Evolutionary conservation across 2,797 vertebrate genomes (phyloP).

Genomic region (Nyctibius grandis): DNA sequence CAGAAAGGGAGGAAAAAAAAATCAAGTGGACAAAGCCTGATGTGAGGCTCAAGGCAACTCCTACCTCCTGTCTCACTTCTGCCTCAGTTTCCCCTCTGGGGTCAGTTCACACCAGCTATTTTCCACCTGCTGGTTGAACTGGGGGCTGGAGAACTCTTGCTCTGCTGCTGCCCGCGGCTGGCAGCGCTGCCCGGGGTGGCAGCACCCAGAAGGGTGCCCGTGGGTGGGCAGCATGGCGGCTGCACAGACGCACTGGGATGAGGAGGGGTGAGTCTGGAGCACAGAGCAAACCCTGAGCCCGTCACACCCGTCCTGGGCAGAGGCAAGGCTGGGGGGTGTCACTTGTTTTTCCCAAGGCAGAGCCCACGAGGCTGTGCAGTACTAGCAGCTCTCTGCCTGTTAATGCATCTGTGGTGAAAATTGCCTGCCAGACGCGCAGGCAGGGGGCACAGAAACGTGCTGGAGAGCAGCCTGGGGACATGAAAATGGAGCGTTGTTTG

Average conservation of each 20-base stretch:
- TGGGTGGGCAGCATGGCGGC: rapidly evolving
- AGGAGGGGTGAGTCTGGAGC: not conserved
- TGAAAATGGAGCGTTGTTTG: not conserved
- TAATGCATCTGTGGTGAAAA: not conserved
- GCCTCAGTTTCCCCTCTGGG: not conserved
- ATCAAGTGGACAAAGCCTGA: not conserved
- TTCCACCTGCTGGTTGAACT: not conserved
- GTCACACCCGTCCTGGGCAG: not conserved
- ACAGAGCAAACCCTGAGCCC: not conserved
- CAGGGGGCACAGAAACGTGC: not conserved
- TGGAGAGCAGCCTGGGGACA: not conserved
- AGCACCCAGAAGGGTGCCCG: not conserved
- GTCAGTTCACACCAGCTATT: not conserved
- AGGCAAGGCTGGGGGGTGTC: not conserved
- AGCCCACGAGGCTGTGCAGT: not conserved
- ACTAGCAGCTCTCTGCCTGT: not conserved
- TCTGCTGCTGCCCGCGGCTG: not conserved
- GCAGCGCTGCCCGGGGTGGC: not conserved
- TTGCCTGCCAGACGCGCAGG: not conserved
- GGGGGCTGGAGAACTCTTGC: not conserved
- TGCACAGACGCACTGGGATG: rapidly evolving
- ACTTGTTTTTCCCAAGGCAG: not conserved
- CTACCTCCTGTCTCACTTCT: not conserved
- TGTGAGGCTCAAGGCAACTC: not conserved
- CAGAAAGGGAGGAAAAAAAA: not conserved